Evolutionary conservation across 1,140 invertebrate species (phyloP).

Genomic region (Achroia grisella): DNA sequence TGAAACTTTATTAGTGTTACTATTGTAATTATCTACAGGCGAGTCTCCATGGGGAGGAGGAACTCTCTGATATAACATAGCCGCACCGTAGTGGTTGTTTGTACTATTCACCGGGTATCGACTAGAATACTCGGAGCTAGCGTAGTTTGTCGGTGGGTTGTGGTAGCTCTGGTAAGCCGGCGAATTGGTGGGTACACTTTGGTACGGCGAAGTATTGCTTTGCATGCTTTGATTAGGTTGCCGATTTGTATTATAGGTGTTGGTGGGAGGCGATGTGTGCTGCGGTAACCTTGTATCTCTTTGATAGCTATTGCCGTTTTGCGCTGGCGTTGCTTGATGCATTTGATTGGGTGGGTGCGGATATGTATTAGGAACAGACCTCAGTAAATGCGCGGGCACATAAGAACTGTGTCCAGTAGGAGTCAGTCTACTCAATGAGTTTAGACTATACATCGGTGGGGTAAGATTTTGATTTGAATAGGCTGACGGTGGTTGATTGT

Average conservation of each 20-base stretch:
- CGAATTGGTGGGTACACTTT: conserved; percentile 67
- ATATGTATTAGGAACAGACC: conserved; percentile 50
- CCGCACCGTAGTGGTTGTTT: conserved; percentile 38
- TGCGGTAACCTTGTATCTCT: conserved; percentile 28
- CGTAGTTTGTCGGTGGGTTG: conserved; percentile 64
- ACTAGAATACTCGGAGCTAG: conserved; percentile 64
- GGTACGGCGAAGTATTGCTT: conserved; percentile 51
- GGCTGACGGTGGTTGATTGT: conserved; percentile 47
- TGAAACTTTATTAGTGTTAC: conserved; percentile 50
- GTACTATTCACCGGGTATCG: conserved; percentile 48
- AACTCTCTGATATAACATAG: conserved; percentile 74
- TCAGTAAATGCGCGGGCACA: conserved; percentile 40
- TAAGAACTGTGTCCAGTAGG: conserved; percentile 46
- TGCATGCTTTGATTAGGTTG: conserved; percentile 34
- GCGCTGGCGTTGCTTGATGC: conserved; percentile 38
- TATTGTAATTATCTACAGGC: conserved; percentile 50
- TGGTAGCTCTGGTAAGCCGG: conserved; percentile 59
- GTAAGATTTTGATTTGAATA: conserved; percentile 42
- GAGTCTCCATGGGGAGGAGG: conserved; percentile 71
- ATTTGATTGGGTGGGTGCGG: conserved; percentile 52
- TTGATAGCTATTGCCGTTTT: conserved; percentile 52
- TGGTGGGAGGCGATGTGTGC: conserved; percentile 24
- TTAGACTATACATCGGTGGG: conserved; percentile 62
- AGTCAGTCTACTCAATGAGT: conserved; percentile 53
- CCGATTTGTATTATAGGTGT: conserved; percentile 38